phyloP scores from a whole-genome alignment of 2,113 vertebrate genomes.

The Cnemophilus loriae region DNA sequence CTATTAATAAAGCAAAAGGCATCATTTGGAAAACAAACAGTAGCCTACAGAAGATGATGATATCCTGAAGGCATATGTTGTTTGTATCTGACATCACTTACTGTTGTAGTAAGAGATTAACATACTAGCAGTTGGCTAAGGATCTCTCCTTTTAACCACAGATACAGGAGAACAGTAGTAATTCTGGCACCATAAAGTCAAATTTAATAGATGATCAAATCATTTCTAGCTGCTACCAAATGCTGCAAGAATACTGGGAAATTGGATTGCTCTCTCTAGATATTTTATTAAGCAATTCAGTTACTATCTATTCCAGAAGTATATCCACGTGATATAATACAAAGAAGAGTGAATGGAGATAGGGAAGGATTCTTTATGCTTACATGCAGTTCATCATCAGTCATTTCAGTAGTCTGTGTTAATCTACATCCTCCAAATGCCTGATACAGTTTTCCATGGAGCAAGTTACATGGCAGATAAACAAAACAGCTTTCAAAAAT shows the following conservation, averaged over 20 bases:
- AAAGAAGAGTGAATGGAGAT: background rate
- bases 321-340: background rate
- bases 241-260: background rate
- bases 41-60: background rate
- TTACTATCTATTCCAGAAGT: background rate
- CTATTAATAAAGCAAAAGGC: background rate
- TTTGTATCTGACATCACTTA: background rate
- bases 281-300: background rate
- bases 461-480: background rate
- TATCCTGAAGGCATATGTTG: background rate
- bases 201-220: background rate
- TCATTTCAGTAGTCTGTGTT: background rate
- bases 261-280: background rate
- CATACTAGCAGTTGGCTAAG: background rate
- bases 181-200: background rate
- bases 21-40: background rate
- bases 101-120: background rate
- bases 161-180: background rate
- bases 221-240: background rate
- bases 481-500: background rate
- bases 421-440: background rate
- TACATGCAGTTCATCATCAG: background rate
- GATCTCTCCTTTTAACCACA: background rate
- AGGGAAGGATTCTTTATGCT: background rate
- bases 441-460: background rate